Conservation (phyloP, 2,888 invertebrate genomes). For the Archaeoteleia sp. region DNA sequence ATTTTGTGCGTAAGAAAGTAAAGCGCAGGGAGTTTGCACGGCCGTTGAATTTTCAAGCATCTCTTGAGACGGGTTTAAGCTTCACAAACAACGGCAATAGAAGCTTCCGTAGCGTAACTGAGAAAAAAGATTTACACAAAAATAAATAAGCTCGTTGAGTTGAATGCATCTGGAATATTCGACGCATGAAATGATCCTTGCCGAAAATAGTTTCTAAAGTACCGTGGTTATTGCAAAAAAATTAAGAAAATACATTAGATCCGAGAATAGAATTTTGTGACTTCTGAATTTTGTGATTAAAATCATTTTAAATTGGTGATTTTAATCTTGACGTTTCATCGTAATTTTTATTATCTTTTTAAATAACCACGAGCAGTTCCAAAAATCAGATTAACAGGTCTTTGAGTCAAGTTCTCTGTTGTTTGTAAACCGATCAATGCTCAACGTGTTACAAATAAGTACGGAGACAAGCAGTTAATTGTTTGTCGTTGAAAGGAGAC, state of each 20-base stretch:
- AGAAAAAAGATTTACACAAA: constrained; percentile 35
- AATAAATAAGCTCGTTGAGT: constrained; percentile 28
- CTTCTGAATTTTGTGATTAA: no score
- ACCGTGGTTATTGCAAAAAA: not conserved
- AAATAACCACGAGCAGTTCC: no score
- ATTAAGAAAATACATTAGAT: not conserved
- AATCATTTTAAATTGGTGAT: no score
- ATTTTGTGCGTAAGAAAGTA: constrained; percentile 38
- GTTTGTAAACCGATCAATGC: constrained; percentile 30
- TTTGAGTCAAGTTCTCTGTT: constrained; percentile 20
- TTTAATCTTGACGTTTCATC: no score
- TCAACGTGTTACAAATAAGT: constrained; percentile 25
- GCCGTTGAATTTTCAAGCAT: constrained; percentile 42
- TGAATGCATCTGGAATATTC: constrained; percentile 17
- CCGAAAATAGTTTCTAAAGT: constrained; percentile 16
- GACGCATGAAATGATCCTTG: constrained; percentile 6
- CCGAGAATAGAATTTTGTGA: no score
- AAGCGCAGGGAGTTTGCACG: constrained; percentile 20
- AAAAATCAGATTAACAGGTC: constrained; percentile 35
- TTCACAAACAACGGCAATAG: constrained; percentile 27
- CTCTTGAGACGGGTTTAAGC: constrained; percentile 45
- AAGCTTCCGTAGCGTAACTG: constrained; percentile 17
- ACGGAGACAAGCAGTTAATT: constrained; percentile 18
- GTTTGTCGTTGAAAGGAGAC: constrained; percentile 27
- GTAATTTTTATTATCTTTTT: no score